Evolutionary conservation across 1,140 invertebrate species (phyloP), one percentile per base, ranked within the genome.

Genomic region (Drosophila takahashii): DNA sequence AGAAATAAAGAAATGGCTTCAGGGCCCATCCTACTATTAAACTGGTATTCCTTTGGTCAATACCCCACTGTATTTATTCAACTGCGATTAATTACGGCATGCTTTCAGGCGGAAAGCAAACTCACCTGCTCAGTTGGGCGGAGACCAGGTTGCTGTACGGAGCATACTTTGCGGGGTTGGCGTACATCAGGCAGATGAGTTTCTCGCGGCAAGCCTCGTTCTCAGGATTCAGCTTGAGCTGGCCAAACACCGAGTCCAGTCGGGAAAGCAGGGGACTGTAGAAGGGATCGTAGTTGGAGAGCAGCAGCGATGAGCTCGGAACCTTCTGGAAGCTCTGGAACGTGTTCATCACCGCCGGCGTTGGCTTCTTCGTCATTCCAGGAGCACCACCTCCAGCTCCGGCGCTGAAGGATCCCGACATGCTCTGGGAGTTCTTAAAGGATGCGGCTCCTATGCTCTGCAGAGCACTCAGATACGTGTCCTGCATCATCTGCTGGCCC

Each of bases 101-200:
- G 89, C 64, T 74, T 36, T 41, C 8, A 11, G 84, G 84, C 56
- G 15, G 16, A 1, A 1, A 0, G 8, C 22, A 9, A 47, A 90
- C 92, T 93, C 93, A 96, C 96, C 95, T 95, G 92, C 96, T 97
- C 26, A 97, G 91, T 81, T 97, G 96, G 0, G 96, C 96, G 1
- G 96, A 97, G 1, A 97, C 94, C n/a, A 97, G 93, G 89, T 97
- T 97, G 57, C 96, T 97, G 78, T 96, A 97, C 0, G 96, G 96
- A 0, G 96, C 96, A 91, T 95, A 97, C 80, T 97, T 96, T 3
- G 96, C 96, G 1, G 96, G 96, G 81, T 95, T 96, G 22, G 95
- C 94, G 90, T 97, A 97, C 96, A 97, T 97, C 57, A 96, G 93
- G 84, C 96, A 97, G 4, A 97, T 96, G 1, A 96, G 94, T 78